Evolutionary conservation across 2,888 invertebrate species (phyloP).

Genomic region (Stegana nigrithorax): DNA sequence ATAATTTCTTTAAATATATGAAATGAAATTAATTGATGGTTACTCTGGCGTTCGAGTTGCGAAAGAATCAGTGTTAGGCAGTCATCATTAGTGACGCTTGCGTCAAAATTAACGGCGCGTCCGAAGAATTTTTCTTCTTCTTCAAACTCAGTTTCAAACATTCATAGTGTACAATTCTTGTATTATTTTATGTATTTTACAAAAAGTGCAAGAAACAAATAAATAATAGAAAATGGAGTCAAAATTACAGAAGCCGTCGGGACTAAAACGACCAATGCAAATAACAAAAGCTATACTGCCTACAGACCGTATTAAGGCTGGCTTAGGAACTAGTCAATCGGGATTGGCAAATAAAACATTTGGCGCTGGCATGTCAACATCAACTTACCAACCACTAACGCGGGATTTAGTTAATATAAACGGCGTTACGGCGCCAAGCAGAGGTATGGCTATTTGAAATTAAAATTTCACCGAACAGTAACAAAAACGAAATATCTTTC

Average conservation of each 20-base stretch:
- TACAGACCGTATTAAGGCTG: constrained; percentile 60
- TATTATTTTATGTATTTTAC: no score
- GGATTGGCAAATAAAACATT: constrained; percentile 29
- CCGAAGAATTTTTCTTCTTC: no score
- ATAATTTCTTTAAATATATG: no score
- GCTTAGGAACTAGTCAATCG: constrained; percentile 5
- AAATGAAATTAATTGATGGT: no score
- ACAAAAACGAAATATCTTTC: background rate
- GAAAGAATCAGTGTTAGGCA: no score
- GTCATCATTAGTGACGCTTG: no score
- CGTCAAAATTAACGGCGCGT: constrained; percentile 9
- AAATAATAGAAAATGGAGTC: constrained; percentile 68
- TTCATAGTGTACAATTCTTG: no score
- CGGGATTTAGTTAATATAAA: constrained; percentile 47
- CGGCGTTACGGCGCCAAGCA: constrained; percentile 27
- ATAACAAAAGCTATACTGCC: constrained; percentile 57
- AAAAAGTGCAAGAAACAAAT: background rate
- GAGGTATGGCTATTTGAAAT: constrained; percentile 42
- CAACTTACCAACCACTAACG: constrained; percentile 37
- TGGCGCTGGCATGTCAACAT: background rate
- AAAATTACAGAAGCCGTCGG: constrained; percentile 68
- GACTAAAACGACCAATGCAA: constrained; percentile 52
- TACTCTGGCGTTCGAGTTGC: no score
- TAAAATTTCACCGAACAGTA: background rate
- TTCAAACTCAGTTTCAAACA: no score